These are phyloP conservation scores for Empidonax alnorum DNA, from an alignment of 2,113 vertebrate genomes.

Conservation along the genomic window DNA sequence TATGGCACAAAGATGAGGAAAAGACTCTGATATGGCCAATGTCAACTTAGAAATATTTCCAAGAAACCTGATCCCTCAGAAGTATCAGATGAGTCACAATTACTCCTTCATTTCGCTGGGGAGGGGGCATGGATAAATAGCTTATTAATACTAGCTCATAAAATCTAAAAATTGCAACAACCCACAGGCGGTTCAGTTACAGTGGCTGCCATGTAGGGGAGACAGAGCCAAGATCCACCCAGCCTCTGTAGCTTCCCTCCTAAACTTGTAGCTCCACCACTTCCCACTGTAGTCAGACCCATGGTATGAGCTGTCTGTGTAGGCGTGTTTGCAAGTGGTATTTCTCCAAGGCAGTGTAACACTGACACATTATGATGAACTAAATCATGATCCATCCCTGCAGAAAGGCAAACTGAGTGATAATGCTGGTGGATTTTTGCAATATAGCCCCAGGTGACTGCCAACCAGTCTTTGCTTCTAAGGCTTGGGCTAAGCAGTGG, in stretches of 20 bases:
- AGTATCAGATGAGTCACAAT: slow-evolving; percentile 35
- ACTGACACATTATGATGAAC: not conserved
- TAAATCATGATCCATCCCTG: not conserved
- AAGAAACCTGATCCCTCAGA: not conserved
- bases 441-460: not conserved
- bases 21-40: not conserved
- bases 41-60: not conserved
- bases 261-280: not conserved
- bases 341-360: slow-evolving; percentile 6
- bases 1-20: not conserved
- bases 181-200: not conserved
- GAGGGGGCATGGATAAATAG: not conserved
- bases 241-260: not conserved
- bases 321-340: slow-evolving; percentile 5
- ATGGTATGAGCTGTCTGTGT: slow-evolving; percentile 29
- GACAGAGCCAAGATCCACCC: not conserved
- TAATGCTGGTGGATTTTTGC: not conserved
- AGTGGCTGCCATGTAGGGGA: not conserved
- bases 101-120: not conserved
- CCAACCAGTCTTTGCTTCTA: not conserved
- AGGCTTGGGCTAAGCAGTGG: not conserved
- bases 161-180: slow-evolving; percentile 5
- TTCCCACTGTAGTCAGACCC: not conserved
- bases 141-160: not conserved
- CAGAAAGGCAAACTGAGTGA: not conserved